Percentiles rank a stretch among this genome's conserved stretches.
Conservation (phyloP, 1,140 invertebrate species). For the Apis florea region DNA sequence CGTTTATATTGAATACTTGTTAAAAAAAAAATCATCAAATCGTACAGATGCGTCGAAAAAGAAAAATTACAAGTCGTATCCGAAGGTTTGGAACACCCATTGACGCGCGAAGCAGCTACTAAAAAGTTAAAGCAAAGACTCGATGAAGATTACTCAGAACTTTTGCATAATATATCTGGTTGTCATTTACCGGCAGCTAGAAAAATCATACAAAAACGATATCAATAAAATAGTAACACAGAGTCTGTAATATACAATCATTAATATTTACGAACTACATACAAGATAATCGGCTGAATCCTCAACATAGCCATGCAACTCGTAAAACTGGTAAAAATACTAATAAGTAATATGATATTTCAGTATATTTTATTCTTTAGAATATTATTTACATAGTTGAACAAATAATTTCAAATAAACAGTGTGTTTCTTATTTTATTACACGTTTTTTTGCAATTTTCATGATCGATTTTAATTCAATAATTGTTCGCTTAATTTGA, state of each 20-base stretch:
- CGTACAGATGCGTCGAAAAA: conserved; percentile 79
- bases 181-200: conserved; percentile 81
- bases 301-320: not conserved
- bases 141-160: conserved; percentile 72
- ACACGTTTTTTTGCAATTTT: conserved; percentile 59
- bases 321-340: not conserved
- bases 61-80: conserved; percentile 79
- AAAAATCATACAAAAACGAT: conserved; percentile 81
- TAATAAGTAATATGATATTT: not conserved
- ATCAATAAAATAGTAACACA: conserved; percentile 71
- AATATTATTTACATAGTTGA: conserved; percentile 40
- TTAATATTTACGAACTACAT: not conserved
- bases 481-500: conserved; percentile 74
- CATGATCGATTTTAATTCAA: conserved; percentile 70
- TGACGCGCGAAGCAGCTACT: conserved; percentile 73
- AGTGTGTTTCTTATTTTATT: conserved; percentile 19
- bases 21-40: conserved; percentile 1
- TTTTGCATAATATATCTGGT: conserved; percentile 81
- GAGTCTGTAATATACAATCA: not conserved
- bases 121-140: conserved; percentile 73
- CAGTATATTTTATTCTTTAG: conserved; percentile 32
- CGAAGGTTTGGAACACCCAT: conserved; percentile 77
- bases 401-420: not conserved
- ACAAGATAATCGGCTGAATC: not conserved
- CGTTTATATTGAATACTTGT: not conserved